Conservation (phyloP, 2,797 vertebrate species). For the Sparidentex hasta region DNA sequence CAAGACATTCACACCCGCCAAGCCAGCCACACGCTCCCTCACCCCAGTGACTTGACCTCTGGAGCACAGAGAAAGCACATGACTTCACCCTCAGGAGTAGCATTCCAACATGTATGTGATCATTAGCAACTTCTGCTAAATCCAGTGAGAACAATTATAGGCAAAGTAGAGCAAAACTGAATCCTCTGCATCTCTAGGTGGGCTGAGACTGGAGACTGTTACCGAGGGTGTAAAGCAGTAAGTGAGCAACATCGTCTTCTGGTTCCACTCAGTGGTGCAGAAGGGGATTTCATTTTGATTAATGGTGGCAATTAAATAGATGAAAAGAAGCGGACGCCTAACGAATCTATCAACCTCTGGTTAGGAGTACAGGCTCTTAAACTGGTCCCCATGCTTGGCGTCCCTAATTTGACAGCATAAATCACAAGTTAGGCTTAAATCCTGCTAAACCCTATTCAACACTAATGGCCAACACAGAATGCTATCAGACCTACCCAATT, state of each 20-base stretch:
- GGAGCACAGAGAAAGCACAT: constrained; percentile 58
- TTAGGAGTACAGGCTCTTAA: constrained; percentile 44
- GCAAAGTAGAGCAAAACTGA: constrained; percentile 27
- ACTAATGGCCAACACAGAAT: constrained; percentile 47
- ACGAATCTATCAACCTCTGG: constrained; percentile 64
- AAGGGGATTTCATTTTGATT: constrained; percentile 67
- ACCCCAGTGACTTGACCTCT: constrained; percentile 40
- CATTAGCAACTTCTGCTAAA: constrained; percentile 50
- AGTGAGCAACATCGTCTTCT: constrained; percentile 13
- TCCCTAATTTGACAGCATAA: constrained; percentile 67
- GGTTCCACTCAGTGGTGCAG: constrained; percentile 34
- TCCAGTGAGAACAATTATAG: constrained; percentile 58
- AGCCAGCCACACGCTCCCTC: neutral
- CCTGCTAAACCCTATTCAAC: constrained; percentile 42
- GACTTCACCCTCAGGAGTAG: constrained; percentile 62
- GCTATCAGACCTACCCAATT: constrained; percentile 52
- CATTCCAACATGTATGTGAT: constrained; percentile 60
- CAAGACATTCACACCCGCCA: constrained; percentile 14
- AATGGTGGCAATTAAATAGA: constrained; percentile 74
- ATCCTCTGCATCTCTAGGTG: constrained; percentile 20
- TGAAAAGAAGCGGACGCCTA: constrained; percentile 59
- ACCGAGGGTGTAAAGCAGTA: constrained; percentile 17
- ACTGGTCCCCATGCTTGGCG: constrained; percentile 37
- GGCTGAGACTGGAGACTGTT: constrained; percentile 22
- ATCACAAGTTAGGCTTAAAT: constrained; percentile 56